Base-by-base conservation (phyloP, 2,797 vertebrate species). In the Rhinatrema bivittatum region DNA sequence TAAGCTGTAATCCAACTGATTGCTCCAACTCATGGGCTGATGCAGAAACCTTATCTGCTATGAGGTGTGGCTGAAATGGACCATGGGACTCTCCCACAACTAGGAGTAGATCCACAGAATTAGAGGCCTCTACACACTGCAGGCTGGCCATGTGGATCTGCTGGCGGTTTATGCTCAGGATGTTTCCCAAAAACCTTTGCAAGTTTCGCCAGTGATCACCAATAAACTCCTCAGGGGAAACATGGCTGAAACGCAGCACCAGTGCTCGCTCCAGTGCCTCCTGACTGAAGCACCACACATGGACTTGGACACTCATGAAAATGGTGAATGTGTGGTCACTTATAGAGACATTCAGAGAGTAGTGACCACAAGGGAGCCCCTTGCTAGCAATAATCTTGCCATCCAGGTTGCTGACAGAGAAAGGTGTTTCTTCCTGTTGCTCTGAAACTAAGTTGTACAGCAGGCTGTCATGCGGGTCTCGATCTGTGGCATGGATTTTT, bases 61-160 rank as follows among this genome's bases (percentile, higher is more conserved):
- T 69, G 31, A 87, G 58, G 2, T 74, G 45, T 4, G 74, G 78
- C 23, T 68, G 64, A 51, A 65, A 21, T 13, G 67, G 62, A 33
- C 74, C 62, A 0, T 52, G 65, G 5, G 73, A 76, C 30, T 82
- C 67, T 46, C 82, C 86, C 14, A 86, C 76, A 39, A 91, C 71
- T 45, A 99, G 62, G 32, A 99, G 84, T 26, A 85, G 72, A 14
- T 98, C 91, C 62, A 97, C 79, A 4, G 70, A 70, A 2, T 63
- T 51, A 1, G 70, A 32, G 16, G 63, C 18, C 2, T 75, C 74
- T 2, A 68, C 70, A 15, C 87, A 87, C 78, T 99, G 96, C 14
- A 98, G 79, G 68, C 95, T 95, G 70, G 87, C 92, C 76, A 97
- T 74, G 42, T 91, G 87, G 12, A 99, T 82, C 56, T 87, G 81